Base-by-base conservation (phyloP, 1,140 invertebrate species). In the Geopemphigus sp. region DNA sequence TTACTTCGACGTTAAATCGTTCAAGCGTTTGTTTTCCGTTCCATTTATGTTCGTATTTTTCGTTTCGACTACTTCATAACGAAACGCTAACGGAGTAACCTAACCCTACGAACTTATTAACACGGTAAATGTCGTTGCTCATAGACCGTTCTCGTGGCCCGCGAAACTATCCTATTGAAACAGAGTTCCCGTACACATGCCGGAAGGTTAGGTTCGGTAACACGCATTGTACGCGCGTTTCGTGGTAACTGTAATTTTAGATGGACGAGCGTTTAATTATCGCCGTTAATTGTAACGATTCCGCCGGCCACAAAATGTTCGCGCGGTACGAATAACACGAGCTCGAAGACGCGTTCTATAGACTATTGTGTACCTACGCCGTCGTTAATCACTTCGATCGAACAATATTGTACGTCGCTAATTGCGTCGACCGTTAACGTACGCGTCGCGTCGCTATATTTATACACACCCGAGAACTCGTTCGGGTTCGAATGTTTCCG, bases 181-280 rank as follows among this genome's bases (percentile, higher is more conserved):
- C 50, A 72, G n/a, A n/a, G 26, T 54, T 72, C 54, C 68, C 54
- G 47, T 54, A 53, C 50, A 54, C 50, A 54, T 72, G 47, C 68
- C n/a, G 68, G 17, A 72, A 72, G 17, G 17, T n/a, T n/a, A n/a
- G n/a, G n/a, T n/a, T n/a, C n/a, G n/a, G n/a, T n/a, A n/a, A n/a
- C n/a, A n/a, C n/a, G n/a, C n/a, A n/a, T n/a, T n/a, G n/a, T n/a
- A n/a, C n/a, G n/a, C n/a, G n/a, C n/a, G n/a, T n/a, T n/a, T n/a
- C n/a, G n/a, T n/a, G n/a, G 14, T 72, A 72, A 72, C 68, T 47
- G 68, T 72, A 54, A 19, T 72, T 72, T 72, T n/a, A 54, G 47
- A 72, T 24, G 47, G 47, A 72, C 1, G 22, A 53, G 26, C 54
- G 68, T 53, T 72, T 72, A 24, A 14, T 53, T 53, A 19, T 56